These are phyloP conservation scores for Trissolcus japonicus DNA, from an alignment of 2,888 invertebrate species.

Conservation along the genomic window DNA sequence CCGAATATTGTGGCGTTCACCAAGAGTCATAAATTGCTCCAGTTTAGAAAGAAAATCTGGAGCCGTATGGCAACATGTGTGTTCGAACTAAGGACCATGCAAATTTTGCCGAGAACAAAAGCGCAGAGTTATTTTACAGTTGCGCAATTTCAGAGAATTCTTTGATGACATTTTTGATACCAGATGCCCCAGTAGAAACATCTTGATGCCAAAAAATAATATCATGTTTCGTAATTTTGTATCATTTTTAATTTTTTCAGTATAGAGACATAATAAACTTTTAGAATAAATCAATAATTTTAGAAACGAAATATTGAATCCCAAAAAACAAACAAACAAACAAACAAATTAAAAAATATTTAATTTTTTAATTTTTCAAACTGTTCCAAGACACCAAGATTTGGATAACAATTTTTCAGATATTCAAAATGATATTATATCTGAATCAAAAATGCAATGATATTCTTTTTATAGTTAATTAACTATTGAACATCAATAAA, in stretches of 20 bases:
- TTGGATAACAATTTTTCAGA: no score
- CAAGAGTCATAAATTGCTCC: slow-evolving; percentile 72
- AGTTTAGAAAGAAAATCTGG: slow-evolving; percentile 68
- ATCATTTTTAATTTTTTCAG: background rate
- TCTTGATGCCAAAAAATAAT: background rate
- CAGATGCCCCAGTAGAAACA: slow-evolving; percentile 42
- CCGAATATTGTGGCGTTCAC: slow-evolving; percentile 66
- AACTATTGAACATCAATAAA: no score
- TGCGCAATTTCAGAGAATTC: slow-evolving; percentile 48
- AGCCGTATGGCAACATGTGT: slow-evolving; percentile 66
- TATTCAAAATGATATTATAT: no score
- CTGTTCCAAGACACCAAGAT: no score
- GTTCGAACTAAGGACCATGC: slow-evolving; percentile 61
- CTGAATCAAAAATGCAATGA: no score
- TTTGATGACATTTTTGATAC: slow-evolving; percentile 30
- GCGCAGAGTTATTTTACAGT: slow-evolving; percentile 46
- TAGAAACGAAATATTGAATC: no score
- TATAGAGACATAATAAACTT: no score
- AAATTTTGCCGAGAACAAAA: slow-evolving; percentile 60
- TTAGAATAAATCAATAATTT: no score
- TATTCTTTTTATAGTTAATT: no score
- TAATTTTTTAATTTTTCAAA: no score
- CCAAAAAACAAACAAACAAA: no score
- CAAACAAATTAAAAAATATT: no score
- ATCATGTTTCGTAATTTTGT: background rate